Evolutionary conservation across 2,113 vertebrate genomes (phyloP), one percentile per base, ranked within the genome.

Genomic region (Zosterops hypoxanthus): DNA sequence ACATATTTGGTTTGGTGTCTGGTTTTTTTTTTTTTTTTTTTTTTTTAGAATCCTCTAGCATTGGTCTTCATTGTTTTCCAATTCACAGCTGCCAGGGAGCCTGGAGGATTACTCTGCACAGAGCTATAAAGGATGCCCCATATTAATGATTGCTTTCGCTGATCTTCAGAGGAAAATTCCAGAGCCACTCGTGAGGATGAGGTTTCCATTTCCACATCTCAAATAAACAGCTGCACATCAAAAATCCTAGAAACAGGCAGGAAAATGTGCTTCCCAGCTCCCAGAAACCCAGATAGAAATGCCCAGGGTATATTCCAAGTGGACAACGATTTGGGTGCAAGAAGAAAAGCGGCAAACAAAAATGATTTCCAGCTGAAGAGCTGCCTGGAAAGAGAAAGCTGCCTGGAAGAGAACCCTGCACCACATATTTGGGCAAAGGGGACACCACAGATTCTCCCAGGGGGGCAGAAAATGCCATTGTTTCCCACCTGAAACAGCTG

Each of bases 111-210:
- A 94, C 71, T 96, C 80, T 94, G 78, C 70, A 71, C 59, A 68
- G 77, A 81, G 78, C 87, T 93, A 47, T 90, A 93, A 94, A 88
- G 59, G 80, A 86, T 90, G 69, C 70, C 72, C 57, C 76, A 61
- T 42, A 80, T 94, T 83, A 91, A 94, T 34, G 76, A 95, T 63
- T 84, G 86, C 60, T 93, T 78, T 61, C 56, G 57, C 82, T 90
- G 89, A 93, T 84, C 72, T 90, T 90, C 31, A 55, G 78, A 95
- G 88, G 82, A 93, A 93, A 78, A 84, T 72, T 96, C 80, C 72
- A 69, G 70, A 47, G 78, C 34, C 64, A 80, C 52, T 89, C 7
- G 26, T 61, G 59, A 82, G 87, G 81, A 96, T 77, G 88, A 86
- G 76, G 79, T 95, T 94, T 82, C 83, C 69, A 90, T 68, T 79